Conservation (phyloP, 2,888 invertebrate species). For the Drosophila mayaguana region DNA sequence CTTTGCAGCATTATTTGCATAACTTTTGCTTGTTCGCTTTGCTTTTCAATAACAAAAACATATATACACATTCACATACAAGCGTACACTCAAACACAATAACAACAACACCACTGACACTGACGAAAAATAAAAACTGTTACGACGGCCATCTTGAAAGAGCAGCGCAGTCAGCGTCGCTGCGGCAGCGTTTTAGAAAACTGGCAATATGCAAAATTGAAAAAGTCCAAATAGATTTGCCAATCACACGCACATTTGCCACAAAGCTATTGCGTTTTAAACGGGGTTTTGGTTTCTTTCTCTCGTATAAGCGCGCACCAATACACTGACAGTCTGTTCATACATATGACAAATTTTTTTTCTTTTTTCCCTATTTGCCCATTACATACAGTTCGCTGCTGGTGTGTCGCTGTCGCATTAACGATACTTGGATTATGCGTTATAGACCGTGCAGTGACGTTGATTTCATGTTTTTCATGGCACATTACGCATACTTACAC, state of each 20-base stretch:
- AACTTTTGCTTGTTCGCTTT: constrained; percentile 55
- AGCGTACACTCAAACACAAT: constrained; percentile 54
- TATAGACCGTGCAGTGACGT: constrained; percentile 25
- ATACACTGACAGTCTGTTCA: constrained; percentile 45
- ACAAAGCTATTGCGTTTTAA: constrained; percentile 35
- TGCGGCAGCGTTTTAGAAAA: constrained; percentile 39
- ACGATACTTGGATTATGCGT: constrained; percentile 37
- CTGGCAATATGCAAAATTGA: constrained; percentile 62
- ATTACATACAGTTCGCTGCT: constrained; percentile 58
- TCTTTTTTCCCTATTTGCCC: constrained; percentile 50
- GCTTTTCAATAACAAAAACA: constrained; percentile 68
- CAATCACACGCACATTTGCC: constrained; percentile 46
- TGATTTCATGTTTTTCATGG: constrained; percentile 24
- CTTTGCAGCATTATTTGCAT: constrained; percentile 61
- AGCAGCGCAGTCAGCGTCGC: constrained; percentile 58
- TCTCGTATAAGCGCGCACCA: constrained; percentile 56
- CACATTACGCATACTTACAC: constrained; percentile 63
- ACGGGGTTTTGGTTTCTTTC: constrained; percentile 41
- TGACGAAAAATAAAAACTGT: constrained; percentile 79
- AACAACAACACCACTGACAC: constrained; percentile 68
- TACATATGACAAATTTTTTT: constrained; percentile 71
- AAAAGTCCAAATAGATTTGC: constrained; percentile 51
- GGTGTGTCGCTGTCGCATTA: constrained; percentile 50
- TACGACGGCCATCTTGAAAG: constrained; percentile 84
- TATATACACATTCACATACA: constrained; percentile 25